Conservation (phyloP, 2,888 invertebrate genomes). For the Hemithea aestivaria region DNA sequence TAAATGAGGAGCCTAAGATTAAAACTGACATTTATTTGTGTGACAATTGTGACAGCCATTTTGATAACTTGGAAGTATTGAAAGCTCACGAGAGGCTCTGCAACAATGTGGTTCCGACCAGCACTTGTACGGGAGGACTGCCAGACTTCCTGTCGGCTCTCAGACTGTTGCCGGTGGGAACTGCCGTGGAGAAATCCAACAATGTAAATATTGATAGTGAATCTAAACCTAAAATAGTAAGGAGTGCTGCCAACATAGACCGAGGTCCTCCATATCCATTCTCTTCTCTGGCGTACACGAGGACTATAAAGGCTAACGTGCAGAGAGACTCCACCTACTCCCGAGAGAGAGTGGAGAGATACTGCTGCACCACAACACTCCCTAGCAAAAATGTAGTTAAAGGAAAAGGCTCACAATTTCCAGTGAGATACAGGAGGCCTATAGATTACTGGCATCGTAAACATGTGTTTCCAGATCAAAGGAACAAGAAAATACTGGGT, state of each 20-base stretch:
- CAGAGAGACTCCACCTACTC: constrained; percentile 56
- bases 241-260: constrained; percentile 57
- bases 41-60: constrained; percentile 87
- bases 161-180: constrained; percentile 48
- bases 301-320: constrained; percentile 51
- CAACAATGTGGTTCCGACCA: constrained; percentile 51
- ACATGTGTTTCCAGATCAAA: constrained; percentile 62
- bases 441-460: constrained; percentile 70
- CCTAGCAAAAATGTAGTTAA: constrained; percentile 59
- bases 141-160: constrained; percentile 64
- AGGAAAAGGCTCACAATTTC: constrained; percentile 60
- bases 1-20: constrained; percentile 53
- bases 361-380: constrained; percentile 53
- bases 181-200: constrained; percentile 25
- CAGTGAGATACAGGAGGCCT: constrained; percentile 62
- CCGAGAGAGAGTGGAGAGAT: constrained; percentile 65
- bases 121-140: constrained; percentile 47
- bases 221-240: constrained; percentile 46
- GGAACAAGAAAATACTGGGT: constrained; percentile 63
- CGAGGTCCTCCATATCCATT: constrained; percentile 70
- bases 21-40: constrained; percentile 85
- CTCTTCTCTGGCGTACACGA: constrained; percentile 68
- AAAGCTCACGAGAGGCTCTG: constrained; percentile 70
- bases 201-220: constrained; percentile 33
- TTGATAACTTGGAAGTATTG: constrained; percentile 71